phyloP scores from a whole-genome alignment of 2,888 invertebrate genomes.

The Cryptophagus acutangulus region DNA sequence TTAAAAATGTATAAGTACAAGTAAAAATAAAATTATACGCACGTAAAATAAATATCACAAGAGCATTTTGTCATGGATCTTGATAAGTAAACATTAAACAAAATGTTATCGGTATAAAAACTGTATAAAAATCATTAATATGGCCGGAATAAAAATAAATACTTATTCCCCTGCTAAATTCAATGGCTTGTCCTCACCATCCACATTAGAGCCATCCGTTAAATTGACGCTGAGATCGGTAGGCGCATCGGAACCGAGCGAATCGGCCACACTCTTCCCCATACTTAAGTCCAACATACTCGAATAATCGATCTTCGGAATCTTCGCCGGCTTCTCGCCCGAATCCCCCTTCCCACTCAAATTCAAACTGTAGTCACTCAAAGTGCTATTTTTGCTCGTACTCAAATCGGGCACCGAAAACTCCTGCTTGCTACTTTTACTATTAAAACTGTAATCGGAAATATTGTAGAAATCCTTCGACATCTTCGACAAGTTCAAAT shows the following conservation, averaged over 20 bases:
- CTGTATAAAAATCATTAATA: background rate
- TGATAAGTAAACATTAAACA: background rate
- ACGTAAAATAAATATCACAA: background rate
- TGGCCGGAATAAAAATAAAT: background rate
- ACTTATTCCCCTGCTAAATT: conserved; percentile 23
- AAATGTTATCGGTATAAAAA: background rate
- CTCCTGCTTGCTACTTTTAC: conserved; percentile 30
- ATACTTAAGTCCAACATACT: conserved; percentile 51
- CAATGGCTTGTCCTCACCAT: conserved; percentile 26
- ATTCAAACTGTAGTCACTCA: conserved; percentile 35
- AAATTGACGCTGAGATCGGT: conserved; percentile 32
- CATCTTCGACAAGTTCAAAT: conserved; percentile 42
- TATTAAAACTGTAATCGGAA: conserved; percentile 35
- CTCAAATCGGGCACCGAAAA: conserved; percentile 47
- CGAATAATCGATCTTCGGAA: conserved; percentile 54
- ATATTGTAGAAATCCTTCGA: conserved; percentile 31
- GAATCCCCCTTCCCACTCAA: conserved; percentile 34
- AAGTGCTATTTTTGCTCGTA: conserved; percentile 48
- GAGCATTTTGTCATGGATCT: background rate
- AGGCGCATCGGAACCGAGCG: conserved; percentile 24
- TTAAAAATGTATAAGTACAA: conserved; percentile 1
- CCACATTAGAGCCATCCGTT: conserved; percentile 12
- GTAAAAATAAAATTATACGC: background rate
- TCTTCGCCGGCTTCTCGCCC: conserved; percentile 54
- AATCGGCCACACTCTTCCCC: conserved; percentile 34